Base-by-base conservation (phyloP, 1,140 invertebrate species). In the Protaetia brevitarsis region DNA sequence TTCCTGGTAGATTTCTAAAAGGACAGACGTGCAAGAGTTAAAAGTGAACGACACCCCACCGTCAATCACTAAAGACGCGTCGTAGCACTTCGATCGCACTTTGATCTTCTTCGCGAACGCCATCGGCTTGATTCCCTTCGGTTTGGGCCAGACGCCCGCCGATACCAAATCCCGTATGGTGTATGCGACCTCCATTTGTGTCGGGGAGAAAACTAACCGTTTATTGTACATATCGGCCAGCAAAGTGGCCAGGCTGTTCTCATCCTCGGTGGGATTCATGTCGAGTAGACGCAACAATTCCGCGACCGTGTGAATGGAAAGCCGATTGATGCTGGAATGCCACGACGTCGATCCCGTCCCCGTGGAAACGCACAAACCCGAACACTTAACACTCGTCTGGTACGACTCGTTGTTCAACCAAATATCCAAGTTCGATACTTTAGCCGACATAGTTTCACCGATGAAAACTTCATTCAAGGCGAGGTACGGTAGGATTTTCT, bases 331-430 rank as follows among this genome's bases (percentile, higher is more conserved):
- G 80, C 96, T 95, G 78, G 93, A 92, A 74, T 93, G 92, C 97
- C 97, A 99, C 0, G 96, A 98, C 11, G 96, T 98, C 7, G 96
- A 98, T 0, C 97, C 97, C 0, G 97, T 99, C 21, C 97, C 97
- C 0, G 97, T 99, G 69, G 89, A 94, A 4, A 98, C 88, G 67
- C 95, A 98, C 0, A 99, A 76, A 0, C 97, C 97, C 0, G 96
- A 98, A 79, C 95, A 95, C 81, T 99, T 99, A 7, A 96, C 89
- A 80, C 94, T 95, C 31, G 89, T 87, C 69, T 85, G 85, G 36
- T 86, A 79, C 7, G 87, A 83, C 51, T 86, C 82, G 72, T 95
- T 87, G 68, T 94, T 84, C 5, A 97, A 80, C 56, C 85, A 83
- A 23, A 92, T 81, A 72, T 97, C 89, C 71, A 97, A 87, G 72